Base-by-base conservation (phyloP, 2,888 invertebrate species). In the Cryptus armator region DNA sequence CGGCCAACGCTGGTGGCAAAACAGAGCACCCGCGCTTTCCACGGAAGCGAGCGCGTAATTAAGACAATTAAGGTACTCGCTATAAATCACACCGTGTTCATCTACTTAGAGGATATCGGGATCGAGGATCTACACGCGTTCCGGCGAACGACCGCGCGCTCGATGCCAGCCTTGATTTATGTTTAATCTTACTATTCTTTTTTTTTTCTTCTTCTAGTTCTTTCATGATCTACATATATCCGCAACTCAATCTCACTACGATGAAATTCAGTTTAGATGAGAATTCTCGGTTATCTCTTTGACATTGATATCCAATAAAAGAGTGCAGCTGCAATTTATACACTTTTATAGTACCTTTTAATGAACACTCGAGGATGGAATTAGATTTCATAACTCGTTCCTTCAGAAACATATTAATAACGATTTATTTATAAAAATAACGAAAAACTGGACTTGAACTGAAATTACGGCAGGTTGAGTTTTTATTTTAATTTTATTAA, bases 11-110 rank as follows among this genome's bases (percentile, higher is more conserved):
- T 76, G 78, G 85, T 83, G 83, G 83, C 84, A 82, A 78, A 76
- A 66, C 64, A 75, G 79, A 70, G 87, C 85, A 85, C 86, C 88
- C 87, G 87, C 89, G 89, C 89, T 91, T 91, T 92, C 90, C 91
- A 91, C 92, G 91, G 92, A 91, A 92, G 91, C 92, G 88, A 88
- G 87, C 86, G 89, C 90, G 91, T 91, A 92, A 92, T 92, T 91
- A 92, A 92, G 91, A 92, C 92, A 92, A 92, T 92, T 91, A 92
- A 92, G 90, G 89, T 89, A 90, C 90, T 90, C 89, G 88, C 90
- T 89, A 91, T 92, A 92, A 92, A 92, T 92, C 92, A 91, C 91
- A 90, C 87, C 87, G 87, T 87, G 89, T 91, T 91, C 91, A 91
- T 91, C 92, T 91, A 90, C 91, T 91, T 90, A 88, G 85, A 80